Evolutionary conservation across 1,140 invertebrate genomes (phyloP), one percentile per base, ranked within the genome.

Genomic region (Drosophila asahinai): DNA sequence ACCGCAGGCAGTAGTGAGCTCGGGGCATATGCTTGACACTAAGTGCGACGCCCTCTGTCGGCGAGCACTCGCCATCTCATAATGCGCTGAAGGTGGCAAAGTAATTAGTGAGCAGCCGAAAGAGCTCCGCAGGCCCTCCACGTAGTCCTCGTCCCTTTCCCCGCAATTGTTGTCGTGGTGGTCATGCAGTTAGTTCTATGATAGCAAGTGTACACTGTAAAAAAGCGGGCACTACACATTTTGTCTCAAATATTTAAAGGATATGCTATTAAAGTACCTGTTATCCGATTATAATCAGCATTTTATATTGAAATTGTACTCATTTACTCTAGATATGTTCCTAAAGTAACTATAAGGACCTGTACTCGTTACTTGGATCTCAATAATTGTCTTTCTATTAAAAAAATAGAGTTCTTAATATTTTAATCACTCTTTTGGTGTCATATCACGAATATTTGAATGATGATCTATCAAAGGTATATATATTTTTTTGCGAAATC

Each of bases 51-150:
- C 52, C 42, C 67, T 42, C 60, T 80, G 77, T 45, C 51, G 77
- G 45, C 47, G 25, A 52, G 40, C 30, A 71, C 51, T 63, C 47
- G 70, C 57, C 57, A 51, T 58, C 76, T 60, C 77, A 57, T 84
- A 79, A 84, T 79, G 66, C 57, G 57, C 74, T 45, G 51, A 70
- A 89, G 86, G 86, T 90, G 86, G 70, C 86, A 89, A 90, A 89
- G 86, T 89, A 89, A 89, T 89, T 89, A 90, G 86, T 89, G 86
- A 89, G 74, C 57, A 77, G 57, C 55, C 49, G 71, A 73, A 58
- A 81, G 64, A 79, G 75, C 75, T 81, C 73, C 48, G 25, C 70
- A 82, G 77, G 40, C 38, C 22, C 40, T 11, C 25, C 33, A 19
- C 25, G 17, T 38, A 33, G 12, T 22, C 4, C 12, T 3, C 25